A percentile compares a stretch with the other conserved stretches of the same genome.
phyloP scores from a whole-genome alignment of 2,888 invertebrate genomes.

The Megaustenia siamemsis region DNA sequence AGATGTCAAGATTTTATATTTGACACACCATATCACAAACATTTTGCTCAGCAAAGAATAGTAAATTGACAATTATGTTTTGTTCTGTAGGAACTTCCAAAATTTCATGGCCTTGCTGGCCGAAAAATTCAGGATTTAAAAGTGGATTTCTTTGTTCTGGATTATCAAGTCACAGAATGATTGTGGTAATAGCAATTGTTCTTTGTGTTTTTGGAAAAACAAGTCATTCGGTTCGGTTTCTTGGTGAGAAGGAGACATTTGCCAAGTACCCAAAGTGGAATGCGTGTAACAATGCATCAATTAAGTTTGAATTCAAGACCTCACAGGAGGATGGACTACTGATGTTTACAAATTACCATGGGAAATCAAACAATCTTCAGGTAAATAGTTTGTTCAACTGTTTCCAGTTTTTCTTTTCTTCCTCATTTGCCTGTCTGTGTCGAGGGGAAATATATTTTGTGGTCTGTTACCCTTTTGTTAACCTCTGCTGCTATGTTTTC shows the following conservation, averaged over 20 bases:
- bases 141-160: neutral
- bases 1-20: neutral
- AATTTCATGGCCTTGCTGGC: too few relatives aligned
- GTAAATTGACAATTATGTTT: neutral
- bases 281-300: conserved; percentile 75
- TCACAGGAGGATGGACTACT: conserved; percentile 64
- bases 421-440: too few relatives aligned
- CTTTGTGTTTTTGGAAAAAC: neutral
- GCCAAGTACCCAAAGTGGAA: conserved; percentile 77
- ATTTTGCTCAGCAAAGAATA: neutral
- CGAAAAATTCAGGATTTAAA: neutral
- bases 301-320: conserved; percentile 76
- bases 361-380: conserved; percentile 86
- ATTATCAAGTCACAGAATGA: conserved; percentile 3
- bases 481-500: too few relatives aligned
- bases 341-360: conserved; percentile 96
- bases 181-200: neutral
- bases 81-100: neutral
- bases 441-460: too few relatives aligned
- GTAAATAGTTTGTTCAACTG: neutral
- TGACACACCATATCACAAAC: neutral
- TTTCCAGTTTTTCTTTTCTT: neutral
- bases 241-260: conserved; percentile 66
- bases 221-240: conserved; percentile 58
- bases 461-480: too few relatives aligned